Evolutionary conservation across 2,888 invertebrate genomes (phyloP).

Genomic region (Diarsia rubi): DNA sequence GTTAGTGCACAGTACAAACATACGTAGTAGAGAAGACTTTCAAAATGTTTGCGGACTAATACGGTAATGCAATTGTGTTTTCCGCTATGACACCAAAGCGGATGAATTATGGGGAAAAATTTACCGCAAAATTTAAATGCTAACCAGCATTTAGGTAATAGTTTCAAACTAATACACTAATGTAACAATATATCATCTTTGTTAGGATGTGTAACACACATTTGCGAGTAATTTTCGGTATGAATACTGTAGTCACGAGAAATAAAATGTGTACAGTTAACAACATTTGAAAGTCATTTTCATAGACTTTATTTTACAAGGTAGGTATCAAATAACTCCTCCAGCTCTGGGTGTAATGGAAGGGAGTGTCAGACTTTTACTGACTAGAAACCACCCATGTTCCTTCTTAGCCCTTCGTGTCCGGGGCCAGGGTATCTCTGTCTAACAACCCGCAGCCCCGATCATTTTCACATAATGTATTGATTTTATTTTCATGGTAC

Average conservation of each 20-base stretch:
- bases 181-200: neutral
- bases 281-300: too few species aligned
- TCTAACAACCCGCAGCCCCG: too few species aligned
- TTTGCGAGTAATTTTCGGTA: neutral
- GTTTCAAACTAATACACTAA: slow-evolving; percentile 18
- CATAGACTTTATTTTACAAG: too few species aligned
- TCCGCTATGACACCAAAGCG: neutral
- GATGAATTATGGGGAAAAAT: neutral
- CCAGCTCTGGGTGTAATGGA: too few species aligned
- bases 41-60: slow-evolving; percentile 37
- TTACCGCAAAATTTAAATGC: neutral
- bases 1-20: slow-evolving; percentile 21
- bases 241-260: neutral
- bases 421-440: too few species aligned
- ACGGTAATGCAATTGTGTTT: slow-evolving; percentile 35
- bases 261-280: too few species aligned
- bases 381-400: too few species aligned
- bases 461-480: too few species aligned
- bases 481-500: too few species aligned
- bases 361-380: too few species aligned
- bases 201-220: neutral
- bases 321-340: too few species aligned
- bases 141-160: neutral
- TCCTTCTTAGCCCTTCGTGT: too few species aligned
- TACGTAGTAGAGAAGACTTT: slow-evolving; percentile 14